Evolutionary conservation across 2,113 vertebrate genomes (phyloP), one percentile per base, ranked within the genome.

Genomic region (Chlorocebus sabaeus): DNA sequence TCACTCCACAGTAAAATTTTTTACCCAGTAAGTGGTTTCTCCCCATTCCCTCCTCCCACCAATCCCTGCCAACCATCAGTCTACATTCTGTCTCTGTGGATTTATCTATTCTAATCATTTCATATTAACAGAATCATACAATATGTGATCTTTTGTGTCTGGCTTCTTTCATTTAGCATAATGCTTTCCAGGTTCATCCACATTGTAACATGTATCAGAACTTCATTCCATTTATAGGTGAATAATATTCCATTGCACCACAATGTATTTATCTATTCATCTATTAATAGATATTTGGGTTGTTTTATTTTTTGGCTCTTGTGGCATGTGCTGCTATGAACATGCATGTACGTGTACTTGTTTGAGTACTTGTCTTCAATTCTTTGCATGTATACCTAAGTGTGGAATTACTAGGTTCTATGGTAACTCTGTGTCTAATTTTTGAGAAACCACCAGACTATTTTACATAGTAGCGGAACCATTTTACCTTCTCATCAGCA

Each of bases 281-380:
- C 5, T 27, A 52, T 35, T 76, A 18, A 81, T 48, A 64, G n/a
- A 45, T n/a, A 76, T 38, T 55, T 40, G 55, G 43, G 68, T 25
- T 79, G 12, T 67, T 91, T 91, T 18, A 3, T 75, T 20, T 87
- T 70, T 67, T 23, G 20, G 67, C 38, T 73, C 57, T 90, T 88
- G 45, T 75, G 38, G 79, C 73, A 64, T 57, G 25, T 48, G 35
- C 43, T 79, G 38, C 55, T 48, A 83, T 70, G 59, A 82, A 86
- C 72, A 92, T 38, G 72, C 35, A 8, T 40, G 35, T 59, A 38
- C 40, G 5, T 40, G 35, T 61, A 45, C 48, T 96, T 87, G 45
- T 61, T 73, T 79, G 27, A 90, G 45, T 82, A 86, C 11, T 57
- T 92, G n/a, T 86, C 92, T 95, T 87, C 70, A 97, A 76, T 68